phyloP scores from a whole-genome alignment of 2,888 invertebrate genomes.

The Rugalucina vietnamica region DNA sequence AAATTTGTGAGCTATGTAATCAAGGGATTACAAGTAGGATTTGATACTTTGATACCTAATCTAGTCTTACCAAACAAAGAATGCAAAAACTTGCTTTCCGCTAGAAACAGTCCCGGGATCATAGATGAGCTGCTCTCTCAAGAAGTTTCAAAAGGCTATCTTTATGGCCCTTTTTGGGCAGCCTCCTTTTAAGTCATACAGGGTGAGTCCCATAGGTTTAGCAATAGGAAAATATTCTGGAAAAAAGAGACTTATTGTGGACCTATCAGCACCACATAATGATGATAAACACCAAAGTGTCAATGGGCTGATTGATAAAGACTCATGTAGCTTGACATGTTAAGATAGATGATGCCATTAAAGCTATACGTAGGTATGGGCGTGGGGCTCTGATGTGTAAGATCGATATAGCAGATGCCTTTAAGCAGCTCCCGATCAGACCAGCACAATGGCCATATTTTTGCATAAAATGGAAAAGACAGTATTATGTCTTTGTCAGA shows the following conservation, averaged over 20 bases:
- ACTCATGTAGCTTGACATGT: constrained; percentile 44
- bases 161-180: constrained; percentile 45
- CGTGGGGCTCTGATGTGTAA: constrained; percentile 38
- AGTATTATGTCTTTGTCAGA: constrained; percentile 45
- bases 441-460: constrained; percentile 45
- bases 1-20: neutral
- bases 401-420: constrained; percentile 55
- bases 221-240: constrained; percentile 54
- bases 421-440: constrained; percentile 42
- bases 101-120: neutral
- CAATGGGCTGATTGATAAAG: constrained; percentile 58
- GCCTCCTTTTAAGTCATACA: constrained; percentile 37
- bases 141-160: constrained; percentile 51
- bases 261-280: constrained; percentile 59
- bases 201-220: constrained; percentile 53
- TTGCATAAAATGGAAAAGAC: constrained; percentile 49
- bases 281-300: constrained; percentile 40
- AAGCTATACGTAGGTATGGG: constrained; percentile 34
- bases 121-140: too few relatives aligned
- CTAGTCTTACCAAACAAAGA: neutral
- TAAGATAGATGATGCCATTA: constrained; percentile 59
- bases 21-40: neutral
- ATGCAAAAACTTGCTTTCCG: neutral
- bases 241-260: constrained; percentile 56
- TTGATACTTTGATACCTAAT: neutral